These are phyloP conservation scores for Chaetodon trifascialis DNA, from an alignment of 2,113 vertebrate genomes.

Conservation along the genomic window DNA sequence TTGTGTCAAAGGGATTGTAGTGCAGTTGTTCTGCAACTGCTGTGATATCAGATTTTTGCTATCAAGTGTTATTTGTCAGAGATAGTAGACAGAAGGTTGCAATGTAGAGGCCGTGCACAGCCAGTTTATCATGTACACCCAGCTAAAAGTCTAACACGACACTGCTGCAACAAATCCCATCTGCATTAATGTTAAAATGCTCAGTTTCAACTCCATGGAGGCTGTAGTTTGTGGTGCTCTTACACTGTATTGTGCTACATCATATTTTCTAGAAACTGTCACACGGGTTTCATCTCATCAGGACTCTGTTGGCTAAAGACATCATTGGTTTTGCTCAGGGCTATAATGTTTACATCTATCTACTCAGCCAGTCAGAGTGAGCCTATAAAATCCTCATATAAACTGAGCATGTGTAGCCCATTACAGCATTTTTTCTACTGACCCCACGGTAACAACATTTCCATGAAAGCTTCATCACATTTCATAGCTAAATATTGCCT, in stretches of 20 bases:
- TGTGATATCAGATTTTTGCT: background rate
- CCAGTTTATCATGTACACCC: background rate
- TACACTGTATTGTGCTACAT: no score
- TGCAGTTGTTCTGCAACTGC: constrained; percentile 20
- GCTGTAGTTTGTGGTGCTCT: background rate
- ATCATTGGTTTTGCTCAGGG: constrained; percentile 5
- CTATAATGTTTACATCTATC: background rate
- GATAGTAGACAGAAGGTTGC: background rate
- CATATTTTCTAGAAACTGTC: background rate
- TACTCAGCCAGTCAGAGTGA: background rate
- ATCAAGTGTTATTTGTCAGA: background rate
- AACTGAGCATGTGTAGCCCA: background rate
- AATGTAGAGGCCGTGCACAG: background rate
- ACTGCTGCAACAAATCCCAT: background rate
- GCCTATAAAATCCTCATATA: background rate
- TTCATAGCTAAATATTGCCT: background rate
- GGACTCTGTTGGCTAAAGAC: background rate
- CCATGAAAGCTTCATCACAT: constrained; percentile 10
- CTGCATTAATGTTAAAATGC: background rate
- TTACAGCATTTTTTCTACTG: background rate
- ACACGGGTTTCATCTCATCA: background rate
- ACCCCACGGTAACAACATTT: background rate
- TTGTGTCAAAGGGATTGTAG: constrained; percentile 57
- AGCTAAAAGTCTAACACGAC: background rate
- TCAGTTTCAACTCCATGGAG: background rate